Conservation (phyloP, 2,888 invertebrate genomes). For the Troides oblongomaculatus region DNA sequence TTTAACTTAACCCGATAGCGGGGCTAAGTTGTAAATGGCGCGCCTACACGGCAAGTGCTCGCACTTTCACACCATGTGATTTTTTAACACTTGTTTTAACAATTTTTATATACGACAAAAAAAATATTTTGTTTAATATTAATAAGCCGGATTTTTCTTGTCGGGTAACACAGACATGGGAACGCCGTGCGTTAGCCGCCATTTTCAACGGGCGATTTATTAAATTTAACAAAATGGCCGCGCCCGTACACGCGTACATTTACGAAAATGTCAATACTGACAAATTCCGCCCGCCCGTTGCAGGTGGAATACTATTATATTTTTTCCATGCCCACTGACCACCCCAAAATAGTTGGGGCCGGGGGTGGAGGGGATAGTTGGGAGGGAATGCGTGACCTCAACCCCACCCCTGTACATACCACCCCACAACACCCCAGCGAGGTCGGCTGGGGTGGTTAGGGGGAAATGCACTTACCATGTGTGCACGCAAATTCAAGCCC, state of each 20-base stretch:
- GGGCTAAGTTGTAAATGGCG: neutral
- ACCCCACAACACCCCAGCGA: constrained; percentile 35
- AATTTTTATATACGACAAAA: too few species aligned
- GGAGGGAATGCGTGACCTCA: constrained; percentile 63
- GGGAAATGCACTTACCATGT: constrained; percentile 64
- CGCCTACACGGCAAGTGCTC: too few species aligned
- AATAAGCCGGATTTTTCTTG: too few species aligned
- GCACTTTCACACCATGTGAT: too few species aligned
- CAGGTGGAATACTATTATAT: constrained; percentile 76
- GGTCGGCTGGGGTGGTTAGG: constrained; percentile 33
- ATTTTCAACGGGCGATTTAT: constrained; percentile 30
- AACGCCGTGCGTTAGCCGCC: constrained; percentile 7
- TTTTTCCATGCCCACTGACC: constrained; percentile 67
- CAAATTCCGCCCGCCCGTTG: constrained; percentile 62
- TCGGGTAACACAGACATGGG: constrained; percentile 1
- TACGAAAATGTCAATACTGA: constrained; percentile 64
- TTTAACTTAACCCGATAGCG: constrained; percentile 18
- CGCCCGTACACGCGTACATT: constrained; percentile 52
- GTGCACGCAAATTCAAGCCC: constrained; percentile 75
- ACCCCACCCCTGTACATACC: constrained; percentile 40
- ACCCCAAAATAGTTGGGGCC: constrained; percentile 74
- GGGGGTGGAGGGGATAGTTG: constrained; percentile 53
- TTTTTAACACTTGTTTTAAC: too few species aligned
- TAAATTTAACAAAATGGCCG: constrained; percentile 68
- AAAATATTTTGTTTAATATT: too few species aligned